Conservation (phyloP, 2,888 invertebrate species). For the Amblyjoppa proteus region DNA sequence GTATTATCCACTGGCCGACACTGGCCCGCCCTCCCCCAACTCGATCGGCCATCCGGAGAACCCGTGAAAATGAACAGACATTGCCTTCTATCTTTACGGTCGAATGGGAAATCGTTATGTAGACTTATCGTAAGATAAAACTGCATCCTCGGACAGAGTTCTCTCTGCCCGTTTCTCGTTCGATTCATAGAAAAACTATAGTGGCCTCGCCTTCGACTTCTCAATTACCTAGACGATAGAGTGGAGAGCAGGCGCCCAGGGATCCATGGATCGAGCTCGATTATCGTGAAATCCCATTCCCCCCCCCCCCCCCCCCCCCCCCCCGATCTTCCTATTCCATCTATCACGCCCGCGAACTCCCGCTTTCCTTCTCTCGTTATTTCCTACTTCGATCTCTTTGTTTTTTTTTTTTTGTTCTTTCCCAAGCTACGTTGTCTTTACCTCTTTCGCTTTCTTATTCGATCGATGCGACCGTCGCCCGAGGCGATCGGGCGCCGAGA, state of each 20-base stretch:
- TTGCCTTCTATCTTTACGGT: conserved; percentile 19
- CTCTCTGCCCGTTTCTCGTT: conserved; percentile 5
- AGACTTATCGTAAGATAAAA: conserved; percentile 11
- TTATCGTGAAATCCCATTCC: conserved; percentile 55
- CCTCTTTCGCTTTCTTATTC: conserved; percentile 21
- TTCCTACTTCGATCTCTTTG: conserved; percentile 31
- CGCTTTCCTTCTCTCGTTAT: conserved; percentile 27
- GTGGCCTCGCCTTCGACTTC: conserved; percentile 49
- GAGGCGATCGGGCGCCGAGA: conserved; percentile 31
- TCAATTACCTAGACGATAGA: conserved; percentile 52
- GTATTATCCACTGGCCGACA: too few relatives aligned
- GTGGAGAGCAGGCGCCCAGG: background rate
- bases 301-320: conserved; percentile 1
- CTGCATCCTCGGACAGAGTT: background rate
- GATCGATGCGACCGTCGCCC: conserved; percentile 1
- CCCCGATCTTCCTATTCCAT: conserved; percentile 17
- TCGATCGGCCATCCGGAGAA: background rate
- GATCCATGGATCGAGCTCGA: conserved; percentile 41
- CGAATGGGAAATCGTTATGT: conserved; percentile 38
- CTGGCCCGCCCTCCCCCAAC: too few relatives aligned
- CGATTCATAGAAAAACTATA: conserved; percentile 37
- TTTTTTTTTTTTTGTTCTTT: background rate
- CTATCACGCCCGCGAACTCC: conserved; percentile 30
- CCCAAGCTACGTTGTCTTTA: background rate
- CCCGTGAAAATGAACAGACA: conserved; percentile 10